Evolutionary conservation across 2,797 vertebrate genomes (phyloP), one percentile per base, ranked within the genome.

Genomic region (Amniataba percoides): DNA sequence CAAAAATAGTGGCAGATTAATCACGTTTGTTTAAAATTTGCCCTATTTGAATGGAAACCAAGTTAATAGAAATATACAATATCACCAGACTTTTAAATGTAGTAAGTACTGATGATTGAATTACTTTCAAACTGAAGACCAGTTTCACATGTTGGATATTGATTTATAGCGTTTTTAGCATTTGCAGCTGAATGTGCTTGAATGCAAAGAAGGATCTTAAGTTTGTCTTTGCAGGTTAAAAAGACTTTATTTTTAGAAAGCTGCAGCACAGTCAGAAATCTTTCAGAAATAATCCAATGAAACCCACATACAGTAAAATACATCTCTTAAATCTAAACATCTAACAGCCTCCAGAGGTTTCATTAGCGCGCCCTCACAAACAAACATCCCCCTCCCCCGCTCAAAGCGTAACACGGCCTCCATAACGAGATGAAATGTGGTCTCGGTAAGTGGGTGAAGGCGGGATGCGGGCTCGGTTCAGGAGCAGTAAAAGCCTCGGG

Each of bases 351-450:
- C 82, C 1, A 0, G 85, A 82, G 82, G 25, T 64, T 82, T 74
- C 4, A 5, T 82, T 65, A 75, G 56, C 45, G 1, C 21, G 63
- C 46, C 86, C 85, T 34, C 74, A 74, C 67, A 83, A 80, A 82
- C 80, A 89, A 82, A 71, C 65, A 42, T 58, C 63, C 43, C 15
- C 27, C 71, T 27, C 63, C 59, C 59, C 36, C 5, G 42, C 74
- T 77, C 19, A 40, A n/a, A 80, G 77, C 61, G 2, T 31, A 78
- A 18, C 57, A 5, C 15, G 53, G 74, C 78, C 84, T 85, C 67
- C 66, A 42, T 74, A 83, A 83, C 13, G 3, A 88, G 78, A 77
- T 63, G 40, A 81, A 78, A 75, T n/a, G 56, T 65, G 73, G 71
- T 58, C 82, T 70, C 5, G 76, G 56, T 49, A 43, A 65, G 71